phyloP scores from a whole-genome alignment of 2,797 vertebrate genomes.

The Cygnus olor region DNA sequence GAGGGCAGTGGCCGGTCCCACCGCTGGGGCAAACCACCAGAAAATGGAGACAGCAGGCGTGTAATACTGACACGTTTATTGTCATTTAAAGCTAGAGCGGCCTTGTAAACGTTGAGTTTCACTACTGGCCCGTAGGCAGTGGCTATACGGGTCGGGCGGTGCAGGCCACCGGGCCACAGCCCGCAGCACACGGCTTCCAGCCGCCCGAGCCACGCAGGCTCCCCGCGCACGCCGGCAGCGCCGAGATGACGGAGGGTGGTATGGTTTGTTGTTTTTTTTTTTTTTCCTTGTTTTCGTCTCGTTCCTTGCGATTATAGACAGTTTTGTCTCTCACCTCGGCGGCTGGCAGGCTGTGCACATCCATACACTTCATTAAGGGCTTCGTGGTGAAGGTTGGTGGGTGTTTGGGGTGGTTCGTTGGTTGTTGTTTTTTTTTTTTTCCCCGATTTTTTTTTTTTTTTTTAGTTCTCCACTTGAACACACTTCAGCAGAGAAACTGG shows the following conservation, averaged over 20 bases:
- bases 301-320: neutral
- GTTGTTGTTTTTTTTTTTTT: neutral
- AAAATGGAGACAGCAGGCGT: neutral
- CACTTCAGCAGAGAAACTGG: constrained; percentile 76
- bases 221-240: neutral
- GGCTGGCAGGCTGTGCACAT: constrained; percentile 27
- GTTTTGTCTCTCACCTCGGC: constrained; percentile 26
- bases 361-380: constrained; percentile 55
- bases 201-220: neutral
- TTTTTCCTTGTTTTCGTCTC: neutral
- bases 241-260: neutral
- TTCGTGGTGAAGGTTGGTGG: constrained; percentile 16
- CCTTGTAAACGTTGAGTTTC: constrained; percentile 67
- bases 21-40: neutral
- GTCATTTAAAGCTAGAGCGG: constrained; percentile 69
- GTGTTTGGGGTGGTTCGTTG: neutral
- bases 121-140: constrained; percentile 43
- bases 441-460: constrained; percentile 9
- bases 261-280: too few species aligned
- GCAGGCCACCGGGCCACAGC: neutral
- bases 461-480: constrained; percentile 70
- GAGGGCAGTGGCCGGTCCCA: neutral
- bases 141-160: constrained; percentile 21
- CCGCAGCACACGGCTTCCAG: neutral
- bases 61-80: constrained; percentile 72